Evolutionary conservation across 1,140 invertebrate genomes (phyloP).

Genomic region (Drosophila yakuba): DNA sequence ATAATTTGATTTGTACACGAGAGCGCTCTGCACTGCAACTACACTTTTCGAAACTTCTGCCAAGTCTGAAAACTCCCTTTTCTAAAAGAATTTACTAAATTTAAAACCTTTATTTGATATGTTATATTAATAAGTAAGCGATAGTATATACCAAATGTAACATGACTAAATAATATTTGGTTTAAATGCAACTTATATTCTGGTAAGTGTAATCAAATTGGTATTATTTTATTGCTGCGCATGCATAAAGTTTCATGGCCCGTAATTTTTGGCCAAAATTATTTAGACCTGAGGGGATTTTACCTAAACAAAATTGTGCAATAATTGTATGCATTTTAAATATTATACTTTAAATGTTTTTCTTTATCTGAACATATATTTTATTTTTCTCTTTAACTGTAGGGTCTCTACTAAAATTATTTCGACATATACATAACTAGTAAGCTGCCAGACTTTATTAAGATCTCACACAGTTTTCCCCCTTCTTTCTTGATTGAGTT

Average conservation of each 20-base stretch:
- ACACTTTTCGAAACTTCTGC: neutral
- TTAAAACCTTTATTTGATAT: no score
- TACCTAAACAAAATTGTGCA: slow-evolving; percentile 17
- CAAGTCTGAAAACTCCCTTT: neutral
- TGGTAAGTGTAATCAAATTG: no score
- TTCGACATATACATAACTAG: no score
- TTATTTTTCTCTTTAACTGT: no score
- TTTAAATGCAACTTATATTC: neutral
- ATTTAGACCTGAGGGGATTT: neutral
- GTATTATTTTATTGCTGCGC: neutral
- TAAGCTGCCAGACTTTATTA: slow-evolving; percentile 2
- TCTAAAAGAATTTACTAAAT: no score
- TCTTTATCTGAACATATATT: neutral
- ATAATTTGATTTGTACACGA: slow-evolving; percentile 59
- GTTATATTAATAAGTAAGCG: no score
- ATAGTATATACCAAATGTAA: no score
- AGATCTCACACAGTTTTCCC: slow-evolving; percentile 4
- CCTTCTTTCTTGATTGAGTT: slow-evolving; percentile 45
- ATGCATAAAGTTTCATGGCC: slow-evolving; percentile 34
- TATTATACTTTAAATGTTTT: neutral
- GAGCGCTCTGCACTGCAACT: slow-evolving; percentile 11
- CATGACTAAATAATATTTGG: no score
- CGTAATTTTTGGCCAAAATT: slow-evolving; percentile 39
- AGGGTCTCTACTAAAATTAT: neutral
- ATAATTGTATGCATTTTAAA: neutral